A percentile compares a stretch with the other conserved stretches of the same genome.
These are phyloP conservation scores for Sepioteuthis lessoniana DNA, from an alignment of 2,888 invertebrate genomes.

Conservation along the genomic window DNA sequence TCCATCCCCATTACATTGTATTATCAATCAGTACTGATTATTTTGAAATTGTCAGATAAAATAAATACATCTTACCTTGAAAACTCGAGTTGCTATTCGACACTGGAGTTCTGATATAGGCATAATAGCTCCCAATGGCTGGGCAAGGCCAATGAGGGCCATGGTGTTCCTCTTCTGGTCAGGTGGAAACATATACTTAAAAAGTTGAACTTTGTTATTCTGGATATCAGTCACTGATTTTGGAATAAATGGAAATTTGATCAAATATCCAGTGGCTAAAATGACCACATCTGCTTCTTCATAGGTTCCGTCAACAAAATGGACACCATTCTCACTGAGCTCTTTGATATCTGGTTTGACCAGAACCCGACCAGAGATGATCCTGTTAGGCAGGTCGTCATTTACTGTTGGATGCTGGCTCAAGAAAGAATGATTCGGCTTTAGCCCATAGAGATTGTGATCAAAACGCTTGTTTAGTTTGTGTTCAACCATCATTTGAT, in stretches of 20 bases:
- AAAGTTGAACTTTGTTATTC: conserved; percentile 72
- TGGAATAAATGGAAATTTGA: conserved; percentile 75
- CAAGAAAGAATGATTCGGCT: conserved; percentile 70
- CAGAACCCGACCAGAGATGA: conserved; percentile 72
- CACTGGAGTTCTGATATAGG: conserved; percentile 77
- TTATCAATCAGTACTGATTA: background rate
- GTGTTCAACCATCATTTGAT: background rate
- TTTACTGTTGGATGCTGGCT: conserved; percentile 74
- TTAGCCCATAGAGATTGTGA: conserved; percentile 74
- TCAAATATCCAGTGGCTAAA: conserved; percentile 74
- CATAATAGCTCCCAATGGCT: conserved; percentile 76
- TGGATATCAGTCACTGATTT: conserved; percentile 64
- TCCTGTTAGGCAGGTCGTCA: conserved; percentile 75
- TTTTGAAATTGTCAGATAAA: background rate
- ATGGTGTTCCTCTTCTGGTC: conserved; percentile 71
- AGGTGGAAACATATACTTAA: conserved; percentile 75
- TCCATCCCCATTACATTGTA: too few relatives aligned
- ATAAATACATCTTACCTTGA: conserved; percentile 63
- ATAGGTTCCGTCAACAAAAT: conserved; percentile 69
- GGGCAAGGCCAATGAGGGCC: conserved; percentile 76
- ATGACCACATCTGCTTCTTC: conserved; percentile 72
- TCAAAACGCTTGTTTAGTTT: conserved; percentile 70
- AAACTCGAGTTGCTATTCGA: conserved; percentile 74
- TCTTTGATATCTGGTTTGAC: conserved; percentile 69
- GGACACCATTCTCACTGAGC: conserved; percentile 67